Evolutionary conservation across 2,113 vertebrate species (phyloP).

Genomic region (Psephotus haematonotus): DNA sequence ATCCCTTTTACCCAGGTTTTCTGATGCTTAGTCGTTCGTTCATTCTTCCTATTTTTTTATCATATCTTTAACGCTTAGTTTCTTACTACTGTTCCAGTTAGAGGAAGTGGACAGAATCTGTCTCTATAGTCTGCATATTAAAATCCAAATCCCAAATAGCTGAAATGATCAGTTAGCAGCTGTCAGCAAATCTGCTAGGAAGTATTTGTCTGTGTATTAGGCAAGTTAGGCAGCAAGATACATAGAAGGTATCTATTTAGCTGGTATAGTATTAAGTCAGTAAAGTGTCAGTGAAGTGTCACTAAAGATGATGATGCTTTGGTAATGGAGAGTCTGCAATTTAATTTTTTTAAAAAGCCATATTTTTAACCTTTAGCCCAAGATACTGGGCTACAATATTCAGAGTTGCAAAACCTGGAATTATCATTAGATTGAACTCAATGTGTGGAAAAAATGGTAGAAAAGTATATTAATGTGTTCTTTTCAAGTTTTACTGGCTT

Average conservation of each 20-base stretch:
- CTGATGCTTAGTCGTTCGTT: neutral
- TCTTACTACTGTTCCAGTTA: neutral
- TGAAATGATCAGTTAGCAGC: neutral
- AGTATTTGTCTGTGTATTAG: neutral
- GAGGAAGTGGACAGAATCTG: neutral
- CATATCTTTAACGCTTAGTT: neutral
- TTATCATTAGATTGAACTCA: neutral
- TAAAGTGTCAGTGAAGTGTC: neutral
- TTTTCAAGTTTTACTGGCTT: neutral
- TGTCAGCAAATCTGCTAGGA: neutral
- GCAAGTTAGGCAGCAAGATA: neutral
- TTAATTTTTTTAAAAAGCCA: accelerated
- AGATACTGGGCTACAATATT: neutral
- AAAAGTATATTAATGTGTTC: neutral
- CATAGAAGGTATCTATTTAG: neutral
- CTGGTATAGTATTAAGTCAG: neutral
- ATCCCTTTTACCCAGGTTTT: neutral
- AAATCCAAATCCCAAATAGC: neutral
- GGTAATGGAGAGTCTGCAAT: neutral
- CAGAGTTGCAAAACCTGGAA: neutral
- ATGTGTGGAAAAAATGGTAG: neutral
- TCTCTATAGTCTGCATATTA: neutral
- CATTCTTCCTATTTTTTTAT: neutral
- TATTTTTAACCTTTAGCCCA: neutral
- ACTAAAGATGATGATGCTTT: neutral